These are phyloP conservation scores for Drosophila diplacantha DNA, from an alignment of 2,888 invertebrate species.

Conservation along the genomic window DNA sequence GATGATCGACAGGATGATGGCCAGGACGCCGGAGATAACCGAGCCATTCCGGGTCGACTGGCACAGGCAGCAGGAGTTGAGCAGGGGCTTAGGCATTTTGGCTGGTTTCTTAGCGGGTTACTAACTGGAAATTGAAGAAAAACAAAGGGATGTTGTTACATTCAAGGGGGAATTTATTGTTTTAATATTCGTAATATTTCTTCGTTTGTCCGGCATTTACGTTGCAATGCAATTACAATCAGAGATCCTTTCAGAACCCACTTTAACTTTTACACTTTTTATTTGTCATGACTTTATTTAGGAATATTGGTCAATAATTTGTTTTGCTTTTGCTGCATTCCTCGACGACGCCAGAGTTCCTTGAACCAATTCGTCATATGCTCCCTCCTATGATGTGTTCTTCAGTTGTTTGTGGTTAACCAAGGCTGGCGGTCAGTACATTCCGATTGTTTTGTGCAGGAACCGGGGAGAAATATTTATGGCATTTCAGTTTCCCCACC, in stretches of 20 bases:
- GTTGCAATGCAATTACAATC: background rate
- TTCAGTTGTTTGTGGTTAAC: constrained; percentile 7
- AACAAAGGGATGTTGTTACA: background rate
- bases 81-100: constrained; percentile 78
- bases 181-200: too few relatives aligned
- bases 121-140: constrained; percentile 25
- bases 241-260: background rate
- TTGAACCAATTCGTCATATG: constrained; percentile 1
- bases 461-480: constrained; percentile 24
- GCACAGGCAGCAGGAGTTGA: constrained; percentile 85
- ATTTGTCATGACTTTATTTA: background rate
- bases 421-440: constrained; percentile 15
- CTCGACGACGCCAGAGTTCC: background rate
- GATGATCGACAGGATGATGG: constrained; percentile 85
- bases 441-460: constrained; percentile 15
- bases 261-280: background rate
- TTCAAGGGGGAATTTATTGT: too few relatives aligned
- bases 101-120: background rate
- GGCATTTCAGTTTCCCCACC: constrained; percentile 19
- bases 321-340: background rate
- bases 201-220: background rate
- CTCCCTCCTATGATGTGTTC: background rate
- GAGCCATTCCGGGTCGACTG: constrained; percentile 86
- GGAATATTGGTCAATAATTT: background rate
- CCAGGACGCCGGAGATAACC: constrained; percentile 84